Evolutionary conservation across 2,797 vertebrate genomes (phyloP).

Genomic region (Sebastes alutus): DNA sequence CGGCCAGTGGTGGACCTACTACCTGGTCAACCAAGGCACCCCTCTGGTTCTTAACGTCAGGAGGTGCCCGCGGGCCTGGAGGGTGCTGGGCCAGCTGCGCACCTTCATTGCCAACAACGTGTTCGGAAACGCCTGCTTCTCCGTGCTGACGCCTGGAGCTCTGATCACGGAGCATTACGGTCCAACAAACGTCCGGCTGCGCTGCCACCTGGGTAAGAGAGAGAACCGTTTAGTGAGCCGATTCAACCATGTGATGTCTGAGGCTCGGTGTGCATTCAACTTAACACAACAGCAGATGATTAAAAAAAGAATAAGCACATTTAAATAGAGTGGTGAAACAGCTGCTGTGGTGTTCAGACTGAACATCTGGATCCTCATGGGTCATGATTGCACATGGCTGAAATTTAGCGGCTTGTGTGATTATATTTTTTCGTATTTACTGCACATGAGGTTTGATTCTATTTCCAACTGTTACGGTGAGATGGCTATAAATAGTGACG

Average conservation of each 20-base stretch:
- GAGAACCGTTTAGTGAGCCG: background rate
- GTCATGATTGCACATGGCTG: background rate
- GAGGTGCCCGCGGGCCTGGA: slow-evolving; percentile 94
- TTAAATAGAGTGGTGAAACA: slow-evolving; percentile 17
- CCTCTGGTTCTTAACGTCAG: slow-evolving; percentile 93
- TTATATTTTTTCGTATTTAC: background rate
- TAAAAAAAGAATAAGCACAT: slow-evolving; percentile 4
- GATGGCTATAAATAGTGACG: slow-evolving; percentile 1
- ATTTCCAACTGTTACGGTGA: slow-evolving; percentile 20
- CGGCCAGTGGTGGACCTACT: slow-evolving; percentile 97
- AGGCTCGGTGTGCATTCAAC: slow-evolving; percentile 11
- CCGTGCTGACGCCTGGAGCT: slow-evolving; percentile 91
- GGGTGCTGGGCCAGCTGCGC: slow-evolving; percentile 94
- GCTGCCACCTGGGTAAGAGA: slow-evolving; percentile 94
- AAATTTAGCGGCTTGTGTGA: background rate
- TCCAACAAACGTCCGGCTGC: slow-evolving; percentile 95
- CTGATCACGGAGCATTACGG: slow-evolving; percentile 95
- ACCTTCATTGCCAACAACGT: slow-evolving; percentile 98
- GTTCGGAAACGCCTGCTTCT: slow-evolving; percentile 98
- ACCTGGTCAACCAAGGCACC: slow-evolving; percentile 95
- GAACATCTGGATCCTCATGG: slow-evolving; percentile 14
- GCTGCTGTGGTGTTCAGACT: slow-evolving; percentile 11
- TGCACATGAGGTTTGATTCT: slow-evolving; percentile 36
- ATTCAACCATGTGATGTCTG: slow-evolving; percentile 9
- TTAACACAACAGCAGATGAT: slow-evolving; percentile 10